Evolutionary conservation across 2,888 invertebrate species (phyloP).

Genomic region (Cosmorhoe ocellata): DNA sequence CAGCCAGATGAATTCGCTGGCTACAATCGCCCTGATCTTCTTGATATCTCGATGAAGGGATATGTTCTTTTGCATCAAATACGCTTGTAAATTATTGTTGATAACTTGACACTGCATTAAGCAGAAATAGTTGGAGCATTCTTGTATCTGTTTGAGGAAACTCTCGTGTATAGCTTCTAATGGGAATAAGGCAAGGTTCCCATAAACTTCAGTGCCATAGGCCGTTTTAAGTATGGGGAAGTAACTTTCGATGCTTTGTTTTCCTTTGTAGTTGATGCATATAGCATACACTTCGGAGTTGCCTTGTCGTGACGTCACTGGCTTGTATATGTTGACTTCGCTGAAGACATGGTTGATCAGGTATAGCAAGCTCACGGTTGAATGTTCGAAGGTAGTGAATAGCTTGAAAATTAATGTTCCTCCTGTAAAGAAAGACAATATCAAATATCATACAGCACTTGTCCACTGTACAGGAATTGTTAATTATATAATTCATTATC

Average conservation of each 20-base stretch:
- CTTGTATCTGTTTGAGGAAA: constrained; percentile 85
- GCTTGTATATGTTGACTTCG: constrained; percentile 90
- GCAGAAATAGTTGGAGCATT: constrained; percentile 86
- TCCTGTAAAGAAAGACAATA: constrained; percentile 62
- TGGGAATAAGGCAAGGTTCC: constrained; percentile 81
- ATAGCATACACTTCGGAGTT: constrained; percentile 97
- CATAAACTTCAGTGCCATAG: constrained; percentile 68
- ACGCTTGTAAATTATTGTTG: constrained; percentile 85
- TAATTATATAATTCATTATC: no score
- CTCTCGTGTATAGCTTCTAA: constrained; percentile 80
- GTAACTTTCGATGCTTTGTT: constrained; percentile 58
- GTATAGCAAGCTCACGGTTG: constrained; percentile 90
- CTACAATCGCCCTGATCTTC: constrained; percentile 74
- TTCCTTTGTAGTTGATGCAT: constrained; percentile 84
- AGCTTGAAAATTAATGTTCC: constrained; percentile 93
- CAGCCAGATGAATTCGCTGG: constrained; percentile 81
- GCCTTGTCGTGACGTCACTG: constrained; percentile 95
- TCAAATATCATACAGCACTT: no score
- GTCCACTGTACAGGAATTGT: no score
- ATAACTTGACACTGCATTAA: constrained; percentile 86
- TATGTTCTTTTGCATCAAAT: constrained; percentile 73
- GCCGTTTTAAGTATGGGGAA: constrained; percentile 66
- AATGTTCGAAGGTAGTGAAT: constrained; percentile 94
- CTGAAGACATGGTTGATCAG: constrained; percentile 89
- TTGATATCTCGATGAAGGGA: constrained; percentile 67